A percentile compares a stretch with the other conserved stretches of the same genome.
phyloP scores from a whole-genome alignment of 2,797 vertebrate species.

The Takifugu ocellatus region DNA sequence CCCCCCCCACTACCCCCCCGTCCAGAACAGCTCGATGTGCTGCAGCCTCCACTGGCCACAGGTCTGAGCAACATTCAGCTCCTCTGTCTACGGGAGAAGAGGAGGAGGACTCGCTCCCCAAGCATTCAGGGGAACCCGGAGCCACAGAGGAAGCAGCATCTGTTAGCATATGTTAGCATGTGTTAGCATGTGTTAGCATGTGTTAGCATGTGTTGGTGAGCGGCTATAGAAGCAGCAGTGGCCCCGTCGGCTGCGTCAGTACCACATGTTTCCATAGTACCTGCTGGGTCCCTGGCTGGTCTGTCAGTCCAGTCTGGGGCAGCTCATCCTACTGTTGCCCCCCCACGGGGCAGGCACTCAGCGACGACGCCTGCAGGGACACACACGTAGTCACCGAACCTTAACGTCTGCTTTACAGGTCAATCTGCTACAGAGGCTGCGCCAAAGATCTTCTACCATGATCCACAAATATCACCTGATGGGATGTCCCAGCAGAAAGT shows the following conservation, averaged over 20 bases:
- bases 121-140: too few species aligned
- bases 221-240: conserved; percentile 18
- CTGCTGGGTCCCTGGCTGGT: conserved; percentile 2
- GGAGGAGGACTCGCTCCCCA: too few species aligned
- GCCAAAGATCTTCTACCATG: neutral
- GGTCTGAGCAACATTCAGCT: conserved; percentile 7
- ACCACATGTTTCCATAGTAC: too few species aligned
- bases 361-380: conserved; percentile 48
- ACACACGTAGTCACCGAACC: conserved; percentile 28
- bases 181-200: conserved; percentile 25
- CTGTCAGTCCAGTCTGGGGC: conserved; percentile 61
- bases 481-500: neutral
- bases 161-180: conserved; percentile 36
- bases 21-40: conserved; percentile 11
- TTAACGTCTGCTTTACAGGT: conserved; percentile 5
- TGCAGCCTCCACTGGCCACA: conserved; percentile 5
- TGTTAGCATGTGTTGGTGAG: conserved; percentile 43
- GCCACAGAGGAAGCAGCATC: neutral
- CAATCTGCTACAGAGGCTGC: conserved; percentile 5
- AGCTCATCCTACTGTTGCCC: conserved; percentile 63
- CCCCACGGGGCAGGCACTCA: conserved; percentile 30
- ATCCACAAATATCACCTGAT: conserved; percentile 4
- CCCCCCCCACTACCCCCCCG: conserved; percentile 25
- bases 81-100: too few species aligned
- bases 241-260: conserved; percentile 13